phyloP scores from a whole-genome alignment of 2,113 vertebrate species.

The Elgaria multicarinata region DNA sequence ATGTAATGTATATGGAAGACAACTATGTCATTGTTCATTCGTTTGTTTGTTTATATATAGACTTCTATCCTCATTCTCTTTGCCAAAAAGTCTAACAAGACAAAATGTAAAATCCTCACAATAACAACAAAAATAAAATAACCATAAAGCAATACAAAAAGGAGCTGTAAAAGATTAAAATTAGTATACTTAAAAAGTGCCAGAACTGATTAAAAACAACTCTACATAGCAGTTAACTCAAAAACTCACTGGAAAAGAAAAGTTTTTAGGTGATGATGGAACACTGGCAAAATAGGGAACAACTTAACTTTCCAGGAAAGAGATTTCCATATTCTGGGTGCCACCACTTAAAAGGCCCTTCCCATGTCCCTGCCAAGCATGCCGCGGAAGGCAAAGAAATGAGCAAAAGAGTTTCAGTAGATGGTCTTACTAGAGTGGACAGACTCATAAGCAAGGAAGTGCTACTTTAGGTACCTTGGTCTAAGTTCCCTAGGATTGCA shows the following conservation, averaged over 20 bases:
- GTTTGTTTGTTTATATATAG: not conserved
- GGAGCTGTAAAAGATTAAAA: not conserved
- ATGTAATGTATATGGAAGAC: constrained; percentile 7
- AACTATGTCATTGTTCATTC: not conserved
- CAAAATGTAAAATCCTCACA: not conserved
- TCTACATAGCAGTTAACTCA: not conserved
- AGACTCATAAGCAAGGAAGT: not conserved
- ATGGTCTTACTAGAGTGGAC: not conserved
- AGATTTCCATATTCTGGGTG: no score
- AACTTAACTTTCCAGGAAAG: no score
- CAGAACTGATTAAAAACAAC: no score
- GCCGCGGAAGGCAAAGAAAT: no score
- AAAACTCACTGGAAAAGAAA: not conserved
- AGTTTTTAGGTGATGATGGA: no score
- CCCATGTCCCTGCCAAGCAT: no score
- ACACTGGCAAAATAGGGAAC: no score
- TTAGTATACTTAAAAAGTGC: no score
- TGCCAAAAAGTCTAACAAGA: not conserved
- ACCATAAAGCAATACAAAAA: no score
- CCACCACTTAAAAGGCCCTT: no score
- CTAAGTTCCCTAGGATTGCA: not conserved
- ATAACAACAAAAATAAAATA: not conserved
- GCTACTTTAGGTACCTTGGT: not conserved
- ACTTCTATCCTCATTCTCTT: not conserved
- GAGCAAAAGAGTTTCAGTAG: not conserved